Evolutionary conservation across 2,113 vertebrate genomes (phyloP), one percentile per base, ranked within the genome.

Genomic region (Panurus biarmicus): DNA sequence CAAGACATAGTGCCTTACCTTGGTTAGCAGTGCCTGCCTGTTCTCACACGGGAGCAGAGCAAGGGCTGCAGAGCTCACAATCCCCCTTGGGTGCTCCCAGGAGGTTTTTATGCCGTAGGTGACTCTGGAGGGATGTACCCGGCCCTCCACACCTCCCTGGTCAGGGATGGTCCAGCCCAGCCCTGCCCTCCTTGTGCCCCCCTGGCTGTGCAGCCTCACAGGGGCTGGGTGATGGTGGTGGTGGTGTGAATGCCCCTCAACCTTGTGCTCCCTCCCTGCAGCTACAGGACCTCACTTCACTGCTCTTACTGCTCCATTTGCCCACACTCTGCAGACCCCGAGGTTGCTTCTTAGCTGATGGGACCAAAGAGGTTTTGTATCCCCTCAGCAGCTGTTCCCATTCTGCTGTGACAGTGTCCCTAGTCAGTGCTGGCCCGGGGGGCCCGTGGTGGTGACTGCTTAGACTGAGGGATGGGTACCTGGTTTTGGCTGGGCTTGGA

Each of bases 141-240:
- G 17, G 70, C 50, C 60, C 44, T 38, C 26, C 44, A 24, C 8
- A 1, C 7, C 2, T 84, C 23, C 54, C 74, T 42, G 24, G 7
- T 31, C 5, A 12, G 50, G 29, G 65, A 6, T 17, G 12, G 44
- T 62, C 35, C n/a, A 25, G 76, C 53, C 17, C 45, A 10, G 31
- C 9, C 5, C 18, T 75, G 80, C 36, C 47, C 10, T 60, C 45
- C 50, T 24, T 1, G 14, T 75, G 42, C 65, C 64, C n/a, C 3
- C 61, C 7, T 8, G 5, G 33, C 5, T 3, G 3, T 14, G 38
- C 25, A 22, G 42, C 50, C 65, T 33, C 11, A 0, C 17, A 5
- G 31, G 21, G 50, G 20, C 40, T 8, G 20, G 22, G 16, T 8
- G 56, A 15, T 11, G 53, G 3, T 38, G 54, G 8, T 73, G 71